Percentiles rank a stretch among this genome's conserved stretches.
phyloP scores from a whole-genome alignment of 2,113 vertebrate species.

The Hyperopisus bebe region DNA sequence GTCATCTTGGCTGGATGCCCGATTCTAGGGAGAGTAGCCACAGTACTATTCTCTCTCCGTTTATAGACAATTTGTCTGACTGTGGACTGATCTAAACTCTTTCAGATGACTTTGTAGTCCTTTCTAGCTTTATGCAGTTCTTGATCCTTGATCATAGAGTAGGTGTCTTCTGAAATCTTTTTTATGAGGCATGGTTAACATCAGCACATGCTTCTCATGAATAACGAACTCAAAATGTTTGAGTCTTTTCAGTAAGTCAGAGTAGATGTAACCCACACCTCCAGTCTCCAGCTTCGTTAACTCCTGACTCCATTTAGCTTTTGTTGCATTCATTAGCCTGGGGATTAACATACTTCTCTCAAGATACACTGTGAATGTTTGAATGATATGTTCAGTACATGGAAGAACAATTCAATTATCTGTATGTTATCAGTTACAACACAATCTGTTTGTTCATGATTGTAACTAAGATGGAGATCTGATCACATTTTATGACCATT shows the following conservation, averaged over 20 bases:
- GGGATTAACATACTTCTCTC: neutral
- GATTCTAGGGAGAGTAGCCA: neutral
- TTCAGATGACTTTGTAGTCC: neutral
- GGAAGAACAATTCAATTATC: neutral
- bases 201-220: neutral
- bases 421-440: neutral
- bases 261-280: neutral
- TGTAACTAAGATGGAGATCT: neutral
- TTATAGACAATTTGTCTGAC: neutral
- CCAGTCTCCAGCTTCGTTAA: neutral
- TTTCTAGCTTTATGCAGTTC: neutral
- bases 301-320: neutral
- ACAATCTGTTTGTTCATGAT: neutral
- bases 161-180: neutral
- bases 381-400: neutral
- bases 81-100: neutral
- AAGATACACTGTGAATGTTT: neutral
- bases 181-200: neutral
- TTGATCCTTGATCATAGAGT: neutral
- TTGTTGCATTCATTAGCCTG: neutral
- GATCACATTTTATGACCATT: neutral
- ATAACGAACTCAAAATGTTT: neutral
- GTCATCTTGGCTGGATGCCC: neutral
- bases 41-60: neutral
- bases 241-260: neutral